These are phyloP conservation scores for Eubasilissa splendida DNA, from an alignment of 2,888 invertebrate genomes.

Conservation along the genomic window DNA sequence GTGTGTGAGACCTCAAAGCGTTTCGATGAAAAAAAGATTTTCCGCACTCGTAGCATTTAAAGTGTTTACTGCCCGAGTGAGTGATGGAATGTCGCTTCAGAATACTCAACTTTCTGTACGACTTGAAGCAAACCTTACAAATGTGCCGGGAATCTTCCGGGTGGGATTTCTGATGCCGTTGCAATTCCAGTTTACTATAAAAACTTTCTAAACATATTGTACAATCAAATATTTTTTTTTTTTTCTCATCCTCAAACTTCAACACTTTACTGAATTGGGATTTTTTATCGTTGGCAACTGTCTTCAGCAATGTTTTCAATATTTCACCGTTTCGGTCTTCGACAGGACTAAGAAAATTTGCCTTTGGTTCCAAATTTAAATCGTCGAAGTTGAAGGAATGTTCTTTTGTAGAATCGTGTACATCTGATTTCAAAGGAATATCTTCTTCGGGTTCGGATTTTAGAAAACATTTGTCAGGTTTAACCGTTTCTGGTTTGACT, in stretches of 20 bases:
- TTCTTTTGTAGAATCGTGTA: not conserved
- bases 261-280: not conserved
- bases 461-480: no score
- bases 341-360: conserved; percentile 3
- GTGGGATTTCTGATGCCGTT: conserved; percentile 41
- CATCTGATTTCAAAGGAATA: not conserved
- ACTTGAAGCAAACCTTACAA: conserved; percentile 49
- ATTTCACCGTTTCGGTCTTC: conserved; percentile 5
- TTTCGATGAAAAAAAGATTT: conserved; percentile 46
- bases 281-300: conserved; percentile 11
- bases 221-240: conserved; percentile 24
- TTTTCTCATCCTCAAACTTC: conserved; percentile 18
- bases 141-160: conserved; percentile 43
- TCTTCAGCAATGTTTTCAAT: conserved; percentile 23
- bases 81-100: conserved; percentile 49
- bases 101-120: conserved; percentile 48
- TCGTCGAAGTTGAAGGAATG: not conserved
- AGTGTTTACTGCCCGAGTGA: conserved; percentile 40
- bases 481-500: not conserved
- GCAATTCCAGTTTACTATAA: conserved; percentile 39
- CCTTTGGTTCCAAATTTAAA: conserved; percentile 29
- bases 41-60: conserved; percentile 39
- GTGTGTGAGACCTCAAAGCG: conserved; percentile 44
- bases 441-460: not conserved
- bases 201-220: conserved; percentile 50